Evolutionary conservation across 2,888 invertebrate genomes (phyloP), one percentile per base, ranked within the genome.

Genomic region (Standfussiana lucernea): DNA sequence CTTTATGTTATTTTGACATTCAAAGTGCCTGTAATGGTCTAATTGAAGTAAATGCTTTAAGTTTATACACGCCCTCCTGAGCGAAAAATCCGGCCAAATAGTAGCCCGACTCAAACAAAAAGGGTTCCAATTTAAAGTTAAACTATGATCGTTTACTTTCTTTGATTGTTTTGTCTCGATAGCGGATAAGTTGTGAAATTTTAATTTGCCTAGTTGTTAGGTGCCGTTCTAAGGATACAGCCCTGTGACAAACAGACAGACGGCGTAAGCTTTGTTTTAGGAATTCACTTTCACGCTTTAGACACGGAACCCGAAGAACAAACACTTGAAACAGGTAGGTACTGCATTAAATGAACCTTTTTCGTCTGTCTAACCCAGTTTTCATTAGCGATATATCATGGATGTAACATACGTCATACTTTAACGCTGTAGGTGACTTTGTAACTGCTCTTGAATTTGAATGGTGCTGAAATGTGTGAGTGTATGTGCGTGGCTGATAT

Each of bases 371-470:
- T 28, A 35, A 37, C n/a, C 6, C 47, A 32, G 47, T 45, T 32
- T 71, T 42, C 53, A 71, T 77, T 53, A 80, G 50, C 72, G 45
- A 40, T 45, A 32, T 40, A 53, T 35, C 3, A 45, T 28, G 62
- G 18, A 37, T 62, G 21, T 32, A 11, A n/a, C 24, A 61, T 75
- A 47, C 18, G 47, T 71, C 45, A 59, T 65, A 80, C 80, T 78
- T 72, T 10, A 56, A 4, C 11, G 0, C 81, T 79, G 72, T 64
- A 56, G 28, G 18, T 64, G 77, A 80, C 80, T n/a, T 61, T n/a
- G 65, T 42, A 18, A 66, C 28, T 65, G 72, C 73, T 80, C 73
- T 80, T 37, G 71, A 59, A 18, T 59, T 53, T n/a, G 1, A 80
- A 40, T 53, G 45, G 8, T 56, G 37, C 50, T 71, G 53, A 56